phyloP scores from a whole-genome alignment of 2,113 vertebrate genomes.

The Guaruba guarouba region DNA sequence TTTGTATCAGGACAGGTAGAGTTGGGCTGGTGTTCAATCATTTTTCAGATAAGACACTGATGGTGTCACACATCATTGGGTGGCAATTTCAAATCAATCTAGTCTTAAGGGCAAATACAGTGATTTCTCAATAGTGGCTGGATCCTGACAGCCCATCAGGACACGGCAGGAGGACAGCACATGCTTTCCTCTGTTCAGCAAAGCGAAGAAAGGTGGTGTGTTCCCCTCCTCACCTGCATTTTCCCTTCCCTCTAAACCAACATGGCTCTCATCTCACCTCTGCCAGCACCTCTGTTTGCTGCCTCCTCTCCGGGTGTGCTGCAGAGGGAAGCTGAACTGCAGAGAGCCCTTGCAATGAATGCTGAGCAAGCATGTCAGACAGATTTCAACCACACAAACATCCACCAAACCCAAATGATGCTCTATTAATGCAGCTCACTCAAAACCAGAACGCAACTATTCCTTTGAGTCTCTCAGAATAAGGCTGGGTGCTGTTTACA shows the following conservation, averaged over 20 bases:
- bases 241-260: not conserved
- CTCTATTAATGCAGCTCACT: not conserved
- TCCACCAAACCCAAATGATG: not conserved
- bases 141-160: not conserved
- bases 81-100: not conserved
- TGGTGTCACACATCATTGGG: not conserved
- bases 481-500: not conserved
- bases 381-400: not conserved
- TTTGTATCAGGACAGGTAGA: not conserved
- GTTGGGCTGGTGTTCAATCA: not conserved
- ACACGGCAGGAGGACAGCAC: not conserved
- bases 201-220: not conserved
- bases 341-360: not conserved
- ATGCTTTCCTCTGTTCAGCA: not conserved
- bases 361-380: not conserved
- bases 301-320: conserved; percentile 1
- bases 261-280: not conserved
- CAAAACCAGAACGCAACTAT: not conserved
- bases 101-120: not conserved
- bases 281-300: not conserved
- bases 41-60: not conserved
- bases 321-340: not conserved
- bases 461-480: not conserved
- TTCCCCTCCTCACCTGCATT: not conserved
- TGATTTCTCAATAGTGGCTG: not conserved